phyloP scores from a whole-genome alignment of 1,140 invertebrate species.

The Forficula auricularia region DNA sequence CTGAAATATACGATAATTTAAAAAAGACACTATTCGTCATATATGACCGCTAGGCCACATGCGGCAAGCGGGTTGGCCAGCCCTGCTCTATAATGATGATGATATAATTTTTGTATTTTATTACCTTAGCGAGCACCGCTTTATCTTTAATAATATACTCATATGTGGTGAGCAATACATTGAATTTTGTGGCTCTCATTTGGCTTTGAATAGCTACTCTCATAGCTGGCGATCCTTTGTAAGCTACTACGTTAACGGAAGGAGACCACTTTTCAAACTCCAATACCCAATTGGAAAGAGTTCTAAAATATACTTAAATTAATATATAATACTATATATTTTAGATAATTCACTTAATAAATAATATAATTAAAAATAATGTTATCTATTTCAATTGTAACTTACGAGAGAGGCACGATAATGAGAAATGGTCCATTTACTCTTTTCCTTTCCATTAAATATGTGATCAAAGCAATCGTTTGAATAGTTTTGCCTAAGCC shows the following conservation, averaged over 20 bases:
- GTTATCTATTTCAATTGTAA: no score
- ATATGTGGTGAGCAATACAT: slow-evolving; percentile 51
- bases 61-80: no score
- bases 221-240: slow-evolving; percentile 43
- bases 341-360: neutral
- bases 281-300: slow-evolving; percentile 51
- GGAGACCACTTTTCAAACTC: slow-evolving; percentile 58
- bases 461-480: slow-evolving; percentile 43
- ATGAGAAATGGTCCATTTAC: slow-evolving; percentile 50
- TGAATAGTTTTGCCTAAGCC: slow-evolving; percentile 42
- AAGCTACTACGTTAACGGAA: slow-evolving; percentile 39
- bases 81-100: no score
- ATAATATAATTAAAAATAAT: neutral
- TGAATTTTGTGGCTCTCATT: slow-evolving; percentile 40
- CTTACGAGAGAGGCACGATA: slow-evolving; percentile 45
- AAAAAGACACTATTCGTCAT: no score
- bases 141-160: slow-evolving; percentile 56
- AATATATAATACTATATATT: neutral
- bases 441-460: slow-evolving; percentile 47
- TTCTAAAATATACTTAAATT: slow-evolving; percentile 22
- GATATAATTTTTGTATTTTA: no score
- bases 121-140: slow-evolving; percentile 38
- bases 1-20: no score
- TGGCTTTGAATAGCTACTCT: slow-evolving; percentile 32
- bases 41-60: no score